Evolutionary conservation across 2,113 vertebrate genomes (phyloP).

Genomic region (Laticauda laticaudata): DNA sequence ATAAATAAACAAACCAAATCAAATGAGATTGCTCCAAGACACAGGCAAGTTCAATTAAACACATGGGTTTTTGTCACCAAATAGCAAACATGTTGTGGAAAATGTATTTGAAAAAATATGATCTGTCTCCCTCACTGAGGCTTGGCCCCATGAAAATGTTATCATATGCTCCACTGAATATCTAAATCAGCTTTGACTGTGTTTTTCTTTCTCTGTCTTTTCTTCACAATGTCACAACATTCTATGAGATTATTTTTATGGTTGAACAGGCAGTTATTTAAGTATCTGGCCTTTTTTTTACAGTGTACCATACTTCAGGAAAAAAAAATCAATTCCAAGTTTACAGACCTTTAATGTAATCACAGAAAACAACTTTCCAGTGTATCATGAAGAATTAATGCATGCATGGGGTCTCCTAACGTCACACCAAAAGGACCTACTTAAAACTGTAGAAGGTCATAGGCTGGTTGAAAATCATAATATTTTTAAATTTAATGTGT

Average conservation of each 20-base stretch:
- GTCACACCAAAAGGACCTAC: not conserved
- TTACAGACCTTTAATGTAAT: constrained; percentile 8
- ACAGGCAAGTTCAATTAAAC: not conserved
- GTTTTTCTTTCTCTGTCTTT: not conserved
- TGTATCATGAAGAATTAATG: constrained; percentile 15
- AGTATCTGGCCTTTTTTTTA: constrained; percentile 16
- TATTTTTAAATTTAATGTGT: constrained; percentile 19
- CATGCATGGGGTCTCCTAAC: not conserved
- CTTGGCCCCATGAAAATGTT: not conserved
- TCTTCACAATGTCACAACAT: constrained; percentile 21
- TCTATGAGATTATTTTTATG: constrained; percentile 9
- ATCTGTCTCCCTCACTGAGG: not conserved
- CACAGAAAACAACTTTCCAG: constrained; percentile 13
- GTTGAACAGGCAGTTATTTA: constrained; percentile 19
- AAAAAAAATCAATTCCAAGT: constrained; percentile 25
- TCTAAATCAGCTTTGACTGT: not conserved
- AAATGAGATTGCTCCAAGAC: not conserved
- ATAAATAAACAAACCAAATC: not conserved
- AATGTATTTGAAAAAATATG: not conserved
- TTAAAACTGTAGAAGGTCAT: not conserved
- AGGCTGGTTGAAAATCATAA: not conserved
- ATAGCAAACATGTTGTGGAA: not conserved
- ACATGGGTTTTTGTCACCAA: not conserved
- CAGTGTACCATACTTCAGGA: not conserved
- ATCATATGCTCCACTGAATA: not conserved